phyloP scores from a whole-genome alignment of 1,140 invertebrate species.

The Drosophila ercepeae region DNA sequence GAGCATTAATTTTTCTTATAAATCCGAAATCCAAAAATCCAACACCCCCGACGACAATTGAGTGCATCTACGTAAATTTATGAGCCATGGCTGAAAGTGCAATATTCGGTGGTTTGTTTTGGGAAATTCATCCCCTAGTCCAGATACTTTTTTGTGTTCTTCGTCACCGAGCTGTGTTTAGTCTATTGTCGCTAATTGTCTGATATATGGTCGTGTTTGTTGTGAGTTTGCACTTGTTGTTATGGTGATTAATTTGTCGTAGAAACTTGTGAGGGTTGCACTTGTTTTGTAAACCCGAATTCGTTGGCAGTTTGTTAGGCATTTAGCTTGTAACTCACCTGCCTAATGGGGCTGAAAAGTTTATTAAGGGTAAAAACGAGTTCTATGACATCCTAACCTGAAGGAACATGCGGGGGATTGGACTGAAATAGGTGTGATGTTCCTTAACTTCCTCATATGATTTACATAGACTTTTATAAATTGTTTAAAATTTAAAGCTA shows the following conservation, averaged over 20 bases:
- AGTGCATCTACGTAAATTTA: constrained; percentile 69
- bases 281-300: constrained; percentile 18
- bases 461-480: not conserved
- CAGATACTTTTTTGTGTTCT: constrained; percentile 19
- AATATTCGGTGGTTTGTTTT: constrained; percentile 32
- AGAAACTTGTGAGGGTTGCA: constrained; percentile 47
- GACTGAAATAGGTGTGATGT: not conserved
- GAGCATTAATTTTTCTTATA: constrained; percentile 8
- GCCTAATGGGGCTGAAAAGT: constrained; percentile 47
- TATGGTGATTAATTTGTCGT: constrained; percentile 61
- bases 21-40: not conserved
- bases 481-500: constrained; percentile 11
- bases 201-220: constrained; percentile 59
- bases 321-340: constrained; percentile 10
- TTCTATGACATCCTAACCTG: not conserved
- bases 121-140: constrained; percentile 13
- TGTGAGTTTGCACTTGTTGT: constrained; percentile 47
- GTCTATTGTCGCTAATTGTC: constrained; percentile 75
- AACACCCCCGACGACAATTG: not conserved
- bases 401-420: not conserved
- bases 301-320: not conserved
- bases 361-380: constrained; percentile 13
- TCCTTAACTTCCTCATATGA: not conserved
- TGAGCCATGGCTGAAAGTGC: constrained; percentile 72
- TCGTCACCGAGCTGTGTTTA: constrained; percentile 57